Percentiles rank a stretch among this genome's conserved stretches.
phyloP scores from a whole-genome alignment of 2,888 invertebrate genomes.

The Dolomedes plantarius region DNA sequence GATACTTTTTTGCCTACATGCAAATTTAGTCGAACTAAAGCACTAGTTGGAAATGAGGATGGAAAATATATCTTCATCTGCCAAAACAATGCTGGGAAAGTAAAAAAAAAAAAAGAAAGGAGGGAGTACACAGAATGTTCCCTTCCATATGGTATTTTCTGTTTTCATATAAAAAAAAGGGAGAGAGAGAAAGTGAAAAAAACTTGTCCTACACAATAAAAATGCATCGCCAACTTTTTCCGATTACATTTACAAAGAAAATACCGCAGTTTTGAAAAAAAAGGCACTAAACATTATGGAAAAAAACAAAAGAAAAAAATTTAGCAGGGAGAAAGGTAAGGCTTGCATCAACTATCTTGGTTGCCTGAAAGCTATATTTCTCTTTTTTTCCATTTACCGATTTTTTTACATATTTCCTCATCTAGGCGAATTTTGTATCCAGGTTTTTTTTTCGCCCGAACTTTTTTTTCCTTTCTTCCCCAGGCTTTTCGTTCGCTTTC shows the following conservation, averaged over 20 bases:
- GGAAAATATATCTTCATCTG: slow-evolving; percentile 69
- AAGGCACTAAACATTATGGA: slow-evolving; percentile 40
- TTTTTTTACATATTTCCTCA: slow-evolving; percentile 66
- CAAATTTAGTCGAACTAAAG: slow-evolving; percentile 26
- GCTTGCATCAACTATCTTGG: slow-evolving; percentile 62
- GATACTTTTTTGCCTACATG: slow-evolving; percentile 21
- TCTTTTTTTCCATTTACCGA: slow-evolving; percentile 49
- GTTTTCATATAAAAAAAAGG: slow-evolving; percentile 31
- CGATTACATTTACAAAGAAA: slow-evolving; percentile 63
- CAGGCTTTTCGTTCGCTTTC: neutral
- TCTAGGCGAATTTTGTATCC: slow-evolving; percentile 58
- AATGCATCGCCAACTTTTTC: slow-evolving; percentile 68
- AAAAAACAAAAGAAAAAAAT: slow-evolving; percentile 42
- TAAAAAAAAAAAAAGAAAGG: slow-evolving; percentile 42
- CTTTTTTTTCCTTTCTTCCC: neutral
- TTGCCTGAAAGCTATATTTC: slow-evolving; percentile 64
- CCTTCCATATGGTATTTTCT: slow-evolving; percentile 31
- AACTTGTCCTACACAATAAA: slow-evolving; percentile 70
- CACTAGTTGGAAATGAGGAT: slow-evolving; percentile 20
- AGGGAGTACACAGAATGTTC: neutral
- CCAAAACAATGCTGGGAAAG: slow-evolving; percentile 52
- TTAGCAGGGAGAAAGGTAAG: slow-evolving; percentile 20
- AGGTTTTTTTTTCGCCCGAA: slow-evolving; percentile 13
- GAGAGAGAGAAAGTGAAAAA: slow-evolving; percentile 7
- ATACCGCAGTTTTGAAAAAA: slow-evolving; percentile 21